Evolutionary conservation across 2,797 vertebrate species (phyloP).

Genomic region (Notoglanidium macrostoma): DNA sequence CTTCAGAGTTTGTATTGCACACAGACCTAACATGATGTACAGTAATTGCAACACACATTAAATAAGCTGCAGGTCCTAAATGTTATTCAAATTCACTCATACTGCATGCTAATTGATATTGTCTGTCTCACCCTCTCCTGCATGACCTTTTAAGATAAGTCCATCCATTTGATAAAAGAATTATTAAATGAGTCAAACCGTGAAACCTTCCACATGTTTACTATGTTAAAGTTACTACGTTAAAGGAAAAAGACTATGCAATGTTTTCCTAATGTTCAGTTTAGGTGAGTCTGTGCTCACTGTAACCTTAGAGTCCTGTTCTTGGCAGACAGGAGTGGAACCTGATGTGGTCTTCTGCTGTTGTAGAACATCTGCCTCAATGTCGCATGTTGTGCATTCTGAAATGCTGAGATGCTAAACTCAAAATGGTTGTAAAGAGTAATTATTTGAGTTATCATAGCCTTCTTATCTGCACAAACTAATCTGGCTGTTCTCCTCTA

Average conservation of each 20-base stretch:
- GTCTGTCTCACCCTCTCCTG: neutral
- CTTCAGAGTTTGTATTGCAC: neutral
- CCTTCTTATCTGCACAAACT: neutral
- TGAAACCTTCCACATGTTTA: neutral
- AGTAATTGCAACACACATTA: neutral
- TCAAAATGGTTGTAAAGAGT: neutral
- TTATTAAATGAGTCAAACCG: neutral
- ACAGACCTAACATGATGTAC: neutral
- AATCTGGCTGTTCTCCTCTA: neutral
- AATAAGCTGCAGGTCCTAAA: neutral
- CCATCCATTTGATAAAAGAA: slow-evolving; percentile 1
- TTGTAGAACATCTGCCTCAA: neutral
- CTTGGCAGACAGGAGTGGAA: neutral
- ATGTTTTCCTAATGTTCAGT: neutral
- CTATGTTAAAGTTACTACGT: neutral
- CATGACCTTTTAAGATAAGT: neutral
- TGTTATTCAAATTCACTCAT: neutral
- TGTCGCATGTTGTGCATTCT: neutral
- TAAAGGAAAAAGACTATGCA: neutral
- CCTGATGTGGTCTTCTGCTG: neutral
- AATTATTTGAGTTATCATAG: neutral
- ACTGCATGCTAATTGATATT: neutral
- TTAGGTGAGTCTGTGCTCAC: neutral
- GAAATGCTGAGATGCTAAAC: neutral
- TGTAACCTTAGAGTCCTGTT: neutral